Conservation (phyloP, 2,888 invertebrate species). For the Trichopoda pennipes region DNA sequence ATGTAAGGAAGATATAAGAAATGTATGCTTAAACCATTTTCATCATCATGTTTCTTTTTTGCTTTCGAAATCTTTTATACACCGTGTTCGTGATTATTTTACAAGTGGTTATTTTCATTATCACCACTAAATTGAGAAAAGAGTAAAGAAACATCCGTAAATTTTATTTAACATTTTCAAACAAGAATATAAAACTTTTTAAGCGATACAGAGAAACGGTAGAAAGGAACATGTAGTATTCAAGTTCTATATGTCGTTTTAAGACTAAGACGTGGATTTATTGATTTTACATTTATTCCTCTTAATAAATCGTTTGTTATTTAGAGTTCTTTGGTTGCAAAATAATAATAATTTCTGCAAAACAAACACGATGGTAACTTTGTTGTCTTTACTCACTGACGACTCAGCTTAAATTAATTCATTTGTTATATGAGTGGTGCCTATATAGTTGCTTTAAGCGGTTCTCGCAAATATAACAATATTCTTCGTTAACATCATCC, state of each 20-base stretch:
- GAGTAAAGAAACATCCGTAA: constrained; percentile 53
- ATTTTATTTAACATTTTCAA: neutral
- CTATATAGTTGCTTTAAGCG: too few relatives aligned
- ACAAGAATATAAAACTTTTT: constrained; percentile 38
- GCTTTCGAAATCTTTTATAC: neutral
- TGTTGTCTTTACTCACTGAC: too few relatives aligned
- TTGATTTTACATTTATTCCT: too few relatives aligned
- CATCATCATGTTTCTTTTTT: neutral
- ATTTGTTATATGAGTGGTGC: too few relatives aligned
- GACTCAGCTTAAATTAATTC: too few relatives aligned
- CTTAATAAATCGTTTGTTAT: too few relatives aligned
- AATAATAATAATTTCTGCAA: too few relatives aligned
- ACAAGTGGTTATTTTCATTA: constrained; percentile 28
- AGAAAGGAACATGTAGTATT: constrained; percentile 51
- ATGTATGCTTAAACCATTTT: neutral
- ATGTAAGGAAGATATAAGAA: too few relatives aligned
- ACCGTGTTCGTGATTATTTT: neutral
- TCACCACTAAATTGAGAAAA: constrained; percentile 47
- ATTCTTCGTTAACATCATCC: too few relatives aligned
- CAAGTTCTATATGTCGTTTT: constrained; percentile 59
- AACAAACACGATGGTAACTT: too few relatives aligned
- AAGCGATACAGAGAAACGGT: neutral
- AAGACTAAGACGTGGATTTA: constrained; percentile 63
- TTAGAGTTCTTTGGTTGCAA: too few relatives aligned
- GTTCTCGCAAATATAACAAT: too few relatives aligned